These are phyloP conservation scores for Mimachlamys varia DNA, from an alignment of 2,888 invertebrate species.

Conservation along the genomic window DNA sequence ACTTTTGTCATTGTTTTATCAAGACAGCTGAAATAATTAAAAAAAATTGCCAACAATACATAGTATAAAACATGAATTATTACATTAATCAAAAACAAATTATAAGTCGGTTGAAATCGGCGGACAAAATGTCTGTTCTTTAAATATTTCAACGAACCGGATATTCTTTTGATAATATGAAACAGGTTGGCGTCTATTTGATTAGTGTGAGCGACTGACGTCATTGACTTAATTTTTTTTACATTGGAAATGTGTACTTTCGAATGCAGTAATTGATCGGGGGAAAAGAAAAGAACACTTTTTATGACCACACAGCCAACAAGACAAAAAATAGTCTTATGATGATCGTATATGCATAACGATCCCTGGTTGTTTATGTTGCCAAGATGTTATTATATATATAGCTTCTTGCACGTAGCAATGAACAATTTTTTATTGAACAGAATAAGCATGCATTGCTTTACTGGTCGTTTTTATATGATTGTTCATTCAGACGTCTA, in stretches of 20 bases:
- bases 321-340: too few relatives aligned
- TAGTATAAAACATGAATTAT: not conserved
- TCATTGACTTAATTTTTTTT: not conserved
- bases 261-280: not conserved
- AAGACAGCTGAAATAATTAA: not conserved
- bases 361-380: too few relatives aligned
- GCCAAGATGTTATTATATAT: too few relatives aligned
- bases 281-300: not conserved
- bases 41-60: not conserved
- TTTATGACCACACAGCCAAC: not conserved
- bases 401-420: too few relatives aligned
- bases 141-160: not conserved
- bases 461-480: too few relatives aligned
- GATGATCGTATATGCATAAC: too few relatives aligned
- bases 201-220: not conserved
- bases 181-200: not conserved
- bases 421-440: too few relatives aligned
- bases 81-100: not conserved
- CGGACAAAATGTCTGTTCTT: not conserved
- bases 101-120: not conserved
- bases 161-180: not conserved
- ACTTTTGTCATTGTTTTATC: not conserved
- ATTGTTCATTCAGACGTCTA: too few relatives aligned
- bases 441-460: too few relatives aligned
- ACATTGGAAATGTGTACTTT: not conserved